Percentiles rank a stretch among this genome's conserved stretches.
These are phyloP conservation scores for Sphaeramia orbicularis DNA, from an alignment of 2,797 vertebrate species.

Conservation along the genomic window DNA sequence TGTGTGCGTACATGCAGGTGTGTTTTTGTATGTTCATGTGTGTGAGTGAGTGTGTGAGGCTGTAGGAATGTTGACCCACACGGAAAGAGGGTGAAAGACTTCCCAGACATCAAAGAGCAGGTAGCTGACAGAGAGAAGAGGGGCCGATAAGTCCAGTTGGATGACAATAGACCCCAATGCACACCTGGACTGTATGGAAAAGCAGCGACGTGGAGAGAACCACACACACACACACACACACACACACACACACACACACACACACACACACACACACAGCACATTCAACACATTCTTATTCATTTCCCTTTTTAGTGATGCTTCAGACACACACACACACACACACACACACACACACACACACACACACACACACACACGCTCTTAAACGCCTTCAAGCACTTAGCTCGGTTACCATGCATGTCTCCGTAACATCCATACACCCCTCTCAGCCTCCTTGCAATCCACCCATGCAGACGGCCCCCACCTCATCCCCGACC, in stretches of 20 bases:
- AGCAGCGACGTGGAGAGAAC: conserved; percentile 75
- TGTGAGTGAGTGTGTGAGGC: conserved; percentile 41
- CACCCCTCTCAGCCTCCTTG: conserved; percentile 26
- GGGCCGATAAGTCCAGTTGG: conserved; percentile 74
- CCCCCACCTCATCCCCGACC: conserved; percentile 76
- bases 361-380: conserved; percentile 59
- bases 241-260: conserved; percentile 37
- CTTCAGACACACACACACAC: too few relatives aligned
- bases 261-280: conserved; percentile 47
- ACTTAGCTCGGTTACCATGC: conserved; percentile 72
- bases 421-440: conserved; percentile 65
- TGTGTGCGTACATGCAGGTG: conserved; percentile 46
- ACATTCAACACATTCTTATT: conserved; percentile 60
- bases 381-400: conserved; percentile 63
- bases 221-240: conserved; percentile 26
- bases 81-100: conserved; percentile 81
- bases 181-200: conserved; percentile 89
- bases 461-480: conserved; percentile 45
- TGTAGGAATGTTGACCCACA: conserved; percentile 81
- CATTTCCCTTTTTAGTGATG: conserved; percentile 49
- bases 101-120: conserved; percentile 85
- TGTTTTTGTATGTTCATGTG: conserved; percentile 24
- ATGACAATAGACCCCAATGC: conserved; percentile 83
- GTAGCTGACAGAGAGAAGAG: conserved; percentile 80
- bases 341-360: too few relatives aligned